A percentile compares a stretch with the other conserved stretches of the same genome.
phyloP scores from a whole-genome alignment of 1,140 invertebrate species.

The Eciton burchellii region DNA sequence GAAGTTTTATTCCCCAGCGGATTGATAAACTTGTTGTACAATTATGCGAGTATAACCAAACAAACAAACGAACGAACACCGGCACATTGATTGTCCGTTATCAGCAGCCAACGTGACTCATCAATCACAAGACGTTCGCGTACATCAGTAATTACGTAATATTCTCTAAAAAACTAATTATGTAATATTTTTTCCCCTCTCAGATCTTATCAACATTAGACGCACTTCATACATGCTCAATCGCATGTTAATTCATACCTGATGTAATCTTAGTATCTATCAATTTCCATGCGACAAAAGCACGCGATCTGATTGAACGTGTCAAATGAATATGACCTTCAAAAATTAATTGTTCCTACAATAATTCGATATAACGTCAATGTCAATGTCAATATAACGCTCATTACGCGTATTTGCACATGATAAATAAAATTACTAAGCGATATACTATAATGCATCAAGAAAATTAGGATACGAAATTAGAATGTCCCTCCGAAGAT shows the following conservation, averaged over 20 bases:
- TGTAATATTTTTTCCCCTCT: constrained; percentile 31
- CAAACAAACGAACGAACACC: not conserved
- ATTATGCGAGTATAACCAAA: constrained; percentile 57
- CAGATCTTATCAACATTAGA: not conserved
- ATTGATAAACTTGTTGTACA: constrained; percentile 47
- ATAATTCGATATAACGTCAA: no score
- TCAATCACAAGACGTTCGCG: not conserved
- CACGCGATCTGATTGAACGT: no score
- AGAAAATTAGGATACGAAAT: no score
- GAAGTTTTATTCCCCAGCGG: not conserved
- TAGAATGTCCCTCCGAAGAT: no score
- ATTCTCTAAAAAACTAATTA: constrained; percentile 32
- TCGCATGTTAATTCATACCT: not conserved
- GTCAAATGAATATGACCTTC: no score
- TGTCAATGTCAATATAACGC: no score
- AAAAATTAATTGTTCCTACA: no score
- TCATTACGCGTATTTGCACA: no score
- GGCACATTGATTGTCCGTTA: not conserved
- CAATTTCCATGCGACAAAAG: not conserved
- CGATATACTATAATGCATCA: no score
- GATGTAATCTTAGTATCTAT: not conserved
- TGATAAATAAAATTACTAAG: no score
- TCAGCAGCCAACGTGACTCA: not conserved
- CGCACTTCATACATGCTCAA: not conserved
- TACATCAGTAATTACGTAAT: not conserved